Evolutionary conservation across 2,888 invertebrate species (phyloP).

Genomic region (Dorcus parallelipipedus): DNA sequence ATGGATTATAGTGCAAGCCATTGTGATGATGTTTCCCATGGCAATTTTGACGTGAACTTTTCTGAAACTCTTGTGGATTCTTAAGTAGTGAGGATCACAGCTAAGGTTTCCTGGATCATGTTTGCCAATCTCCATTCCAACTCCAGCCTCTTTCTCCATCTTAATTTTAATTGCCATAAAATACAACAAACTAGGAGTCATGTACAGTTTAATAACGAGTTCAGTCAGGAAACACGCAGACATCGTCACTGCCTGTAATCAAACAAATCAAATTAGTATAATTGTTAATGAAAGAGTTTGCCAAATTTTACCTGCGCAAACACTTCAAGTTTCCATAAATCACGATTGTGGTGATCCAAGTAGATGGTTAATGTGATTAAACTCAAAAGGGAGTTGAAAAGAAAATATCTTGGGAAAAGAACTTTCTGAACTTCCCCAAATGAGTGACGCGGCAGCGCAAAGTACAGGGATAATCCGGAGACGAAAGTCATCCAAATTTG

Average conservation of each 20-base stretch:
- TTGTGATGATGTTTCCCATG: slow-evolving; percentile 72
- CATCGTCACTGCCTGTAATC: slow-evolving; percentile 62
- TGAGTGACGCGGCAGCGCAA: slow-evolving; percentile 78
- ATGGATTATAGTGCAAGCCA: slow-evolving; percentile 66
- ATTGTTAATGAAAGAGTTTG: not conserved
- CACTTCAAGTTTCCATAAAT: slow-evolving; percentile 51
- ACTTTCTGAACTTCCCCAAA: slow-evolving; percentile 86
- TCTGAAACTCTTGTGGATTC: slow-evolving; percentile 71
- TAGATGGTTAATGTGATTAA: slow-evolving; percentile 70
- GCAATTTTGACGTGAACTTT: slow-evolving; percentile 75
- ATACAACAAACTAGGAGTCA: slow-evolving; percentile 70
- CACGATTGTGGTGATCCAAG: slow-evolving; percentile 58
- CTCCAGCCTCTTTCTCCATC: slow-evolving; percentile 72
- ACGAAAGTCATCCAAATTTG: slow-evolving; percentile 94
- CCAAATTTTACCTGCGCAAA: slow-evolving; percentile 51
- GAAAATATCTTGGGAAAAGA: slow-evolving; percentile 83
- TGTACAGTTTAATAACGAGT: slow-evolving; percentile 69
- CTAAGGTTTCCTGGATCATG: slow-evolving; percentile 68
- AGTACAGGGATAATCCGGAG: slow-evolving; percentile 83
- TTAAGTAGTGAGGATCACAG: slow-evolving; percentile 76
- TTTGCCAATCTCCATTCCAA: slow-evolving; percentile 75
- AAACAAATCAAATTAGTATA: slow-evolving; percentile 18
- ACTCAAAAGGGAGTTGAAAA: slow-evolving; percentile 72
- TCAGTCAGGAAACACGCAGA: slow-evolving; percentile 69
- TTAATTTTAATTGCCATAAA: slow-evolving; percentile 72